Base-by-base conservation (phyloP, 2,888 invertebrate genomes). In the Nudaria mundana region DNA sequence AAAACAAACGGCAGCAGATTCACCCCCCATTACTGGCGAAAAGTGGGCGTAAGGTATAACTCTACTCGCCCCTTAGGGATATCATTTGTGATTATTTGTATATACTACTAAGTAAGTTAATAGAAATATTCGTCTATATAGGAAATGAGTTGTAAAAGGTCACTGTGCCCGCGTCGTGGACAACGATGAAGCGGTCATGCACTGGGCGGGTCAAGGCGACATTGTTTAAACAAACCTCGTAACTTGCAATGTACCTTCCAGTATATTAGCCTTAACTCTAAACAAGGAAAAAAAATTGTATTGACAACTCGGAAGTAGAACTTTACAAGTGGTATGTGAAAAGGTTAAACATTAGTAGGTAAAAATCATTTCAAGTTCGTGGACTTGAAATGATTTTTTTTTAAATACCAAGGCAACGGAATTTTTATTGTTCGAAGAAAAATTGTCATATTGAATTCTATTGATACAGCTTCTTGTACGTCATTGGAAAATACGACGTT, bases 191-290 rank as follows among this genome's bases (percentile, higher is more conserved):
- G 51, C 71, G 68, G 70, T 73, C 76, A 73, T 59, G 60, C 52
- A 46, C 58, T 52, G 60, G 57, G 38, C 52, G 62, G 79, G 78
- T 79, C 77, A 80, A 81, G 81, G 78, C 58, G 60, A 61, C 16
- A 16, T 48, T 59, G 67, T 55, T 54, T 73, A 71, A 72, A 76
- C 69, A 75, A 60, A 62, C 40, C 39, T 54, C 56, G 46, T 53
- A 36, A 57, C 45, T 46, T 52, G 45, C 52, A 52, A n/a, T n/a
- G n/a, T 52, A 38, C 44, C 43, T 43, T 48, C 52, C 35, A 53
- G 38, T 30, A 34, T 30, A 32, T 60, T 49, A 59, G 48, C 48
- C 52, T 48, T 50, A 31, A 50, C 38, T 46, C 56, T 61, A 58
- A 60, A 53, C 52, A 63, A 63, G 61, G 67, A 66, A 71, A 66